phyloP scores from a whole-genome alignment of 2,888 invertebrate species.

The Eilema sororculum region DNA sequence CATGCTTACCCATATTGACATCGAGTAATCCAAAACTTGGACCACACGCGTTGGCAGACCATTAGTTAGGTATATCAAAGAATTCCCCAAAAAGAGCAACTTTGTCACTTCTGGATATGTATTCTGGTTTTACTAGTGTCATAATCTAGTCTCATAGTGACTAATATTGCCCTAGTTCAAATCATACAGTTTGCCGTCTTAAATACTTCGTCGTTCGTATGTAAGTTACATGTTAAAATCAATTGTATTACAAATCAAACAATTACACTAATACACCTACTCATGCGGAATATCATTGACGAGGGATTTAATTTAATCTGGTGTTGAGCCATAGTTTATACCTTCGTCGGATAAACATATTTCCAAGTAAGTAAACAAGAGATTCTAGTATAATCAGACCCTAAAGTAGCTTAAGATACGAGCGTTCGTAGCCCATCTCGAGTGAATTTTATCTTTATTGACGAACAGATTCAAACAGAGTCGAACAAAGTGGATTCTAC shows the following conservation, averaged over 20 bases:
- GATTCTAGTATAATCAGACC: background rate
- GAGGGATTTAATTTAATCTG: background rate
- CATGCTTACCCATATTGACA: too few species aligned
- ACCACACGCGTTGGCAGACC: too few species aligned
- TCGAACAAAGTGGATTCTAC: background rate
- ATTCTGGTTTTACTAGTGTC: background rate
- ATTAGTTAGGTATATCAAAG: too few species aligned
- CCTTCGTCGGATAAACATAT: background rate
- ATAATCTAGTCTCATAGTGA: background rate
- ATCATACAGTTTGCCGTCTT: background rate
- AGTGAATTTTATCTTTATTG: background rate
- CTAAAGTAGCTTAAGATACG: background rate
- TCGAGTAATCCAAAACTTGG: too few species aligned
- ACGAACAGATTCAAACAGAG: background rate
- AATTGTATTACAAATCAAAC: background rate
- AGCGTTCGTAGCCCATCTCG: background rate
- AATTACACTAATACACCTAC: background rate
- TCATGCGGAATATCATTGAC: background rate
- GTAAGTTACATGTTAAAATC: too few species aligned
- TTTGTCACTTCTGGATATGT: too few species aligned
- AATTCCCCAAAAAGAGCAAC: too few species aligned
- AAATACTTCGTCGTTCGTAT: too few species aligned
- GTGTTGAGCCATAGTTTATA: conserved; percentile 3
- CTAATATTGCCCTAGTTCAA: background rate
- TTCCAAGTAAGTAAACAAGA: background rate